phyloP scores from a whole-genome alignment of 30 jellyfish, hydroid and myxozoan genomes.

The Turritopsis dohrnii region DNA sequence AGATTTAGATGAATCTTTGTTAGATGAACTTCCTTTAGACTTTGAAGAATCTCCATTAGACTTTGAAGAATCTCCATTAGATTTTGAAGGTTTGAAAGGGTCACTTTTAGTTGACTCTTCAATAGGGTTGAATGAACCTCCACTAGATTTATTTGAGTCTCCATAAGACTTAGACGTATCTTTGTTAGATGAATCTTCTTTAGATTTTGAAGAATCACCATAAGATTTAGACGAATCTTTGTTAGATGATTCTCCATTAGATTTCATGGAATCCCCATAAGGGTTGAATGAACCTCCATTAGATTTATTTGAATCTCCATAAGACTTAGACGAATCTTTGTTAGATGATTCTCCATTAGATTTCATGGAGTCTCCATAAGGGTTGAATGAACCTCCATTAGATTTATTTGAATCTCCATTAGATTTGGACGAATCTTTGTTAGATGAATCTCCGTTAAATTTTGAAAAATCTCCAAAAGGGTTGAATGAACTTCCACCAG shows the following conservation, averaged over 20 bases:
- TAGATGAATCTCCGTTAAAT: not conserved
- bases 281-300: not conserved
- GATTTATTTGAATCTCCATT: not conserved
- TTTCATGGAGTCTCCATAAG: not conserved
- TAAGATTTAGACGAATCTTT: not conserved
- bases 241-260: not conserved
- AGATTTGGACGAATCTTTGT: not conserved
- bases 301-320: not conserved
- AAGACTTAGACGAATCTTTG: not conserved
- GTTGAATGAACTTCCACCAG: not conserved
- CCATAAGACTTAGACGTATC: not conserved
- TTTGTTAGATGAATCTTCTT: not conserved
- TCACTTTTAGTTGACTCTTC: not conserved
- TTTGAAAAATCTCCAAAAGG: not conserved
- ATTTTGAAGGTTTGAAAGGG: not conserved
- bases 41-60: not conserved
- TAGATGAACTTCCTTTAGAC: not conserved
- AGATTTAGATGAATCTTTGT: not conserved
- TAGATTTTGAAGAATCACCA: not conserved
- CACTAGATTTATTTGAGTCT: not conserved
- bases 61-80: not conserved
- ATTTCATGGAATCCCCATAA: not conserved
- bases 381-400: not conserved
- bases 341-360: not conserved
- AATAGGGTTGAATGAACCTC: not conserved